These are phyloP conservation scores for Gonatopus flavifemur DNA, from an alignment of 1,140 invertebrate species.

Conservation along the genomic window DNA sequence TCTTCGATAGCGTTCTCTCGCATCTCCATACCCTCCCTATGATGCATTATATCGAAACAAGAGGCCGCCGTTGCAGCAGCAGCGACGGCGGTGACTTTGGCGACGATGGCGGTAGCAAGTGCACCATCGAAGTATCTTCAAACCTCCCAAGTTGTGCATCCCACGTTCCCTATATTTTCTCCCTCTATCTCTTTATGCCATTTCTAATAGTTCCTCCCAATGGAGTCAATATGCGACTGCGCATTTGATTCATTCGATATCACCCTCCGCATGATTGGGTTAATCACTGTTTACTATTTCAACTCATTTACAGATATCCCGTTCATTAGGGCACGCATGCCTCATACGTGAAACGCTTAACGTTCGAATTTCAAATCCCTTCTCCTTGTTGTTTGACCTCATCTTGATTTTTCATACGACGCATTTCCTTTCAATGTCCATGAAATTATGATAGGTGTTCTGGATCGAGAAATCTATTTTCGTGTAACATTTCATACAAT, in stretches of 20 bases:
- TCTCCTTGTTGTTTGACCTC: too few relatives aligned
- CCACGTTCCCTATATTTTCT: neutral
- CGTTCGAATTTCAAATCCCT: too few relatives aligned
- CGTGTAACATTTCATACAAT: too few relatives aligned
- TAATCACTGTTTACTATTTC: conserved; percentile 37
- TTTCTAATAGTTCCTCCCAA: neutral
- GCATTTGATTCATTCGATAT: conserved; percentile 52
- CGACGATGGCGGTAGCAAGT: conserved; percentile 16
- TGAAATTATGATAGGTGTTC: too few relatives aligned
- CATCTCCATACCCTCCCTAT: too few relatives aligned
- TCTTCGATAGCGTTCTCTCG: conserved; percentile 12
- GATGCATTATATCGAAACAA: too few relatives aligned
- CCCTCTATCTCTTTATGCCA: neutral
- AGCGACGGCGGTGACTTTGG: conserved; percentile 3
- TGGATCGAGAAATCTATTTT: too few relatives aligned
- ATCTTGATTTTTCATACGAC: too few relatives aligned
- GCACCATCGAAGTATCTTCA: conserved; percentile 18
- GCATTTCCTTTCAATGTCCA: too few relatives aligned
- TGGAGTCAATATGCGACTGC: conserved; percentile 39
- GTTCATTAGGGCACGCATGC: conserved; percentile 7
- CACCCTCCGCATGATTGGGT: conserved; percentile 44
- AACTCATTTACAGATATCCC: conserved; percentile 40
- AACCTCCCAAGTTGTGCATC: neutral
- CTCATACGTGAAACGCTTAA: conserved; percentile 12
- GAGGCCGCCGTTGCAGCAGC: conserved; percentile 12